Evolutionary conservation across 2,113 vertebrate genomes (phyloP).

Genomic region (Elanus axillaris): DNA sequence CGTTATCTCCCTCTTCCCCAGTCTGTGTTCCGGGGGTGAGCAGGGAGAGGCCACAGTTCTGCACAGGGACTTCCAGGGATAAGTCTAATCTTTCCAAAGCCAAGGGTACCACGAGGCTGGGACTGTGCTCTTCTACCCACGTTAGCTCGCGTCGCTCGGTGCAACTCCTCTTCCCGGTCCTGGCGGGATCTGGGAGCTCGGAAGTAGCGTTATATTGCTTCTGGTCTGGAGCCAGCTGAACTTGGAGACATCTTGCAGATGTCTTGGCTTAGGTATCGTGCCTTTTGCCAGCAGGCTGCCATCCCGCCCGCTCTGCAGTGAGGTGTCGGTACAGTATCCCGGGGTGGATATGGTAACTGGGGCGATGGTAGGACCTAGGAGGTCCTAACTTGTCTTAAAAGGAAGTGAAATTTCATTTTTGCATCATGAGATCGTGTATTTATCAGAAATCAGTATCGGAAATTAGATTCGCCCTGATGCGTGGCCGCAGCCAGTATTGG

Average conservation of each 20-base stretch:
- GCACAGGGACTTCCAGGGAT: background rate
- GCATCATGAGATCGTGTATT: background rate
- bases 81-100: background rate
- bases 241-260: background rate
- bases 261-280: background rate
- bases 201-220: background rate
- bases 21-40: background rate
- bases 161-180: background rate
- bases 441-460: background rate
- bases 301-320: fast-evolving
- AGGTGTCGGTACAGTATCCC: background rate
- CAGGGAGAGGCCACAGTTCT: background rate
- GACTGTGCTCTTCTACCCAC: no score
- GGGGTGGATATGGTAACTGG: fast-evolving
- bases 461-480: background rate
- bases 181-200: background rate
- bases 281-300: background rate
- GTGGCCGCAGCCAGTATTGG: background rate
- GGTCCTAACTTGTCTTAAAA: background rate
- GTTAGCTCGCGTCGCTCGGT: fast-evolving
- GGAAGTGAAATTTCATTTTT: background rate
- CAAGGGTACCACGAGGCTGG: background rate
- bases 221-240: background rate
- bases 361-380: fast-evolving
- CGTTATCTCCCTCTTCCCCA: background rate